These are phyloP conservation scores for Erebia palarica DNA, from an alignment of 2,888 invertebrate species.

Conservation along the genomic window DNA sequence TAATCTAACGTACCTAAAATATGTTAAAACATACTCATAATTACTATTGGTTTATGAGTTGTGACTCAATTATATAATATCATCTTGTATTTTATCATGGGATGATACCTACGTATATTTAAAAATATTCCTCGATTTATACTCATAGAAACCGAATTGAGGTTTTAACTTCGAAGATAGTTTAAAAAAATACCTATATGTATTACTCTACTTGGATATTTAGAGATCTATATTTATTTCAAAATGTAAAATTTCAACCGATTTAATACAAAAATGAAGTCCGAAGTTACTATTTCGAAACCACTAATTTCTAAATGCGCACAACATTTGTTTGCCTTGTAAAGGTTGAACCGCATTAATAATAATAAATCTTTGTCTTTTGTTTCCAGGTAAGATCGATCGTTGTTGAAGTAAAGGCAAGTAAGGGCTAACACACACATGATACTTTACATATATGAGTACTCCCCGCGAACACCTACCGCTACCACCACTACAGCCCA, in stretches of 20 bases:
- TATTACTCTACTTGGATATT: too few species aligned
- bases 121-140: too few species aligned
- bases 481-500: too few species aligned
- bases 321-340: not conserved
- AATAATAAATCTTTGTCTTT: constrained; percentile 38
- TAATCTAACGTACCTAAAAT: not conserved
- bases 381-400: constrained; percentile 47
- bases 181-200: too few species aligned
- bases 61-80: not conserved
- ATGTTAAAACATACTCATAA: not conserved
- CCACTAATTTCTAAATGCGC: constrained; percentile 2
- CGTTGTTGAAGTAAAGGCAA: constrained; percentile 12
- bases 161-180: too few species aligned
- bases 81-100: not conserved
- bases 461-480: too few species aligned
- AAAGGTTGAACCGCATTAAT: constrained; percentile 26
- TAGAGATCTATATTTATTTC: too few species aligned
- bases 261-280: not conserved
- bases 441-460: not conserved
- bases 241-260: too few species aligned
- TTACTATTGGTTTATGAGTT: not conserved
- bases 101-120: too few species aligned
- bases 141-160: too few species aligned
- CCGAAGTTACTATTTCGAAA: not conserved
- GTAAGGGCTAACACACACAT: not conserved